A percentile compares a stretch with the other conserved stretches of the same genome.
These are phyloP conservation scores for Epinephelus awoara DNA, from an alignment of 2,797 vertebrate species.

Conservation along the genomic window DNA sequence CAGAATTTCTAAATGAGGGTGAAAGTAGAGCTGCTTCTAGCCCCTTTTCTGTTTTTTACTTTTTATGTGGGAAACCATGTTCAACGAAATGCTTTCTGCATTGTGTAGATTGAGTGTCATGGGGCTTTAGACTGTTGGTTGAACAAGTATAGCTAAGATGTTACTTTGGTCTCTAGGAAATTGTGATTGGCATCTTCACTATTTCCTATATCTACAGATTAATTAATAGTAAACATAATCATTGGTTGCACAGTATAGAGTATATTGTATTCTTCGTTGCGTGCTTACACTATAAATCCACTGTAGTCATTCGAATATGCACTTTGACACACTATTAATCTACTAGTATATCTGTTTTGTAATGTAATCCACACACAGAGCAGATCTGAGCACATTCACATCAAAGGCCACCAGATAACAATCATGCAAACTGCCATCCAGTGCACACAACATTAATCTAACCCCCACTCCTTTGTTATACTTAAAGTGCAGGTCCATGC, in stretches of 20 bases:
- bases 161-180: background rate
- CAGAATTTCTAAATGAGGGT: too few relatives aligned
- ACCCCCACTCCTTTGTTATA: constrained; percentile 3
- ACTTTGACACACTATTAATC: constrained; percentile 8
- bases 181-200: background rate
- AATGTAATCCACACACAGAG: constrained; percentile 15
- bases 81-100: background rate
- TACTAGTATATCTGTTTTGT: background rate
- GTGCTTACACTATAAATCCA: constrained; percentile 6
- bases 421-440: constrained; percentile 22
- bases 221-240: background rate
- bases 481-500: constrained; percentile 27
- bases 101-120: background rate
- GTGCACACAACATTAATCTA: constrained; percentile 6
- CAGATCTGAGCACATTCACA: constrained; percentile 13
- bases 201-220: background rate
- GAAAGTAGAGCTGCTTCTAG: too few relatives aligned
- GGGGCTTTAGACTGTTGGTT: background rate
- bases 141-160: background rate
- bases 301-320: constrained; percentile 1
- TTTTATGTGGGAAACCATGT: too few relatives aligned
- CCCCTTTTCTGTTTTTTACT: too few relatives aligned
- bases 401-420: constrained; percentile 12
- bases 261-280: background rate
- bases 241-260: background rate